These are phyloP conservation scores for Fukomys damarensis DNA, from an alignment of 2,113 vertebrate species.

Conservation along the genomic window DNA sequence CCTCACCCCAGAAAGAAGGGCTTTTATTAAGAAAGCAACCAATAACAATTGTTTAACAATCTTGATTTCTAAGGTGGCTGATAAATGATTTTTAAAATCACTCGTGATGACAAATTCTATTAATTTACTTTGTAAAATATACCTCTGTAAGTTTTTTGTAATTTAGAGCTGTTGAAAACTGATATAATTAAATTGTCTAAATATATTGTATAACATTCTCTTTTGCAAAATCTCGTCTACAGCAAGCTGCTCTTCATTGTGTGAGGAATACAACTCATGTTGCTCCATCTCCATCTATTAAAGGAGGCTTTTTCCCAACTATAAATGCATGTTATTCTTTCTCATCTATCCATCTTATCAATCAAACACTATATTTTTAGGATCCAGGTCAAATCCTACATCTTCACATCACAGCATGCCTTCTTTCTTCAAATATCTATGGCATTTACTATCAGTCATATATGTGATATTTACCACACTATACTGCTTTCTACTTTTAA, in stretches of 20 bases:
- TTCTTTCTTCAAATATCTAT: background rate
- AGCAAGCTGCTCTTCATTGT: background rate
- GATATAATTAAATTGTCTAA: background rate
- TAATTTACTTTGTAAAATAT: slow-evolving; percentile 69
- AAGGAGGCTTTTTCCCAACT: background rate
- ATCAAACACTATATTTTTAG: slow-evolving; percentile 1
- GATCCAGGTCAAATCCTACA: background rate
- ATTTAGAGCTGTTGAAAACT: background rate
- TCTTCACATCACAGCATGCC: background rate
- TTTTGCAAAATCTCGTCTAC: background rate
- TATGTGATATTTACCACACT: background rate
- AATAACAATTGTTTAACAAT: background rate
- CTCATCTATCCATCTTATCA: background rate
- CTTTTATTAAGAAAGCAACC: too few relatives aligned
- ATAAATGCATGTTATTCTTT: background rate
- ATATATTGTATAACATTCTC: background rate
- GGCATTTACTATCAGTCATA: background rate
- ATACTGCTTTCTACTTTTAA: background rate
- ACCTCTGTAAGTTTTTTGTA: slow-evolving; percentile 58
- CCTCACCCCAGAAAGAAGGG: too few relatives aligned
- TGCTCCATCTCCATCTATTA: background rate
- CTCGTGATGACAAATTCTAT: slow-evolving; percentile 82
- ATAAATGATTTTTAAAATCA: background rate
- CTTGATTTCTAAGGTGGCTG: background rate
- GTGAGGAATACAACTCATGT: background rate